phyloP scores from a whole-genome alignment of 2,797 vertebrate genomes.

The Oreortyx pictus region DNA sequence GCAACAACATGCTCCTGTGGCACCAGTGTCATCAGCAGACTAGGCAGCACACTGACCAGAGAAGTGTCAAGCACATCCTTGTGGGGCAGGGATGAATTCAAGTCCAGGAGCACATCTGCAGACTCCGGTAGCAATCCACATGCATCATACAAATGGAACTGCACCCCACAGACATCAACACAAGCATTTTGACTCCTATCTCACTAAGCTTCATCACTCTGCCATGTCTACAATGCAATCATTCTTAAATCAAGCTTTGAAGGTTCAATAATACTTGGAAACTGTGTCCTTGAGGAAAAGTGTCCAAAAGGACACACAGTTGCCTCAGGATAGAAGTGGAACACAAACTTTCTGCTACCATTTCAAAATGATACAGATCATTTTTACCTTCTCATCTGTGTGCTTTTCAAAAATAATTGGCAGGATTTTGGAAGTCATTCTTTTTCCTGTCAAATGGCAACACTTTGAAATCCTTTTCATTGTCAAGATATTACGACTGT shows the following conservation, averaged over 20 bases:
- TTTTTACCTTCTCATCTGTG: background rate
- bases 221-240: accelerated
- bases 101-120: accelerated
- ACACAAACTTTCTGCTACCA: background rate
- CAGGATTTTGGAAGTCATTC: background rate
- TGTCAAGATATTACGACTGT: background rate
- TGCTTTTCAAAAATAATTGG: background rate
- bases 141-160: accelerated
- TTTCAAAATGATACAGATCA: background rate
- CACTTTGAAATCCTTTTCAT: background rate
- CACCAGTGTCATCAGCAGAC: too few relatives aligned
- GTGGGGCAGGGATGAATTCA: background rate
- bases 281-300: background rate
- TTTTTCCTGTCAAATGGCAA: background rate
- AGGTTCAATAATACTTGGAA: background rate
- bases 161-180: background rate
- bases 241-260: background rate
- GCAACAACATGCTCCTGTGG: background rate
- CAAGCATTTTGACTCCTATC: background rate
- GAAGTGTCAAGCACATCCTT: background rate
- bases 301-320: background rate
- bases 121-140: background rate
- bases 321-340: background rate
- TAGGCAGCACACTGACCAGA: background rate
- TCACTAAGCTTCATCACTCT: background rate